Evolutionary conservation across 53 echinoderm and acorn worm species (phyloP).

Genomic region (Actinopyga echinites): DNA sequence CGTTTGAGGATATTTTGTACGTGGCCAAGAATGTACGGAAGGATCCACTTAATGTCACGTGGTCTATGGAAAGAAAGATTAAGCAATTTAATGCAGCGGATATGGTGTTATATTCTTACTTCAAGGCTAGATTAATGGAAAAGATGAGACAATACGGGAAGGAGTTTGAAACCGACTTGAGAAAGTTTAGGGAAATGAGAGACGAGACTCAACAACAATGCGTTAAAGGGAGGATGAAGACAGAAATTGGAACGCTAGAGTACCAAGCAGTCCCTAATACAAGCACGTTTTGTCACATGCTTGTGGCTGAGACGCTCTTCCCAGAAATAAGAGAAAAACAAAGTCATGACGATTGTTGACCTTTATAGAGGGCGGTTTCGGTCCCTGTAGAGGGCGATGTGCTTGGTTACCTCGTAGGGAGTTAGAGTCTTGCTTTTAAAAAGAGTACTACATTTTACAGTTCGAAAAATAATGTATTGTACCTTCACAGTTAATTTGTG

Average conservation of each 20-base stretch:
- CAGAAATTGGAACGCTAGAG: not conserved
- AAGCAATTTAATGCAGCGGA: constrained; percentile 48
- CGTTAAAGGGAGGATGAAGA: not conserved
- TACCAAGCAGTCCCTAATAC: not conserved
- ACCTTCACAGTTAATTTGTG: too few species aligned
- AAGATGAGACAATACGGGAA: constrained; percentile 33
- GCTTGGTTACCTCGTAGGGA: too few species aligned
- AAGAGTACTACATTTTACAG: too few species aligned
- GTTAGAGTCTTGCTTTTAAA: too few species aligned
- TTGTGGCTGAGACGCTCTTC: constrained; percentile 7
- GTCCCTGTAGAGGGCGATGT: too few species aligned
- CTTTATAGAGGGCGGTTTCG: too few species aligned
- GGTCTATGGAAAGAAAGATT: constrained; percentile 5
- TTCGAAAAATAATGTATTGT: too few species aligned
- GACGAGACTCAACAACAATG: not conserved
- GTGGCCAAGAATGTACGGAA: constrained; percentile 24
- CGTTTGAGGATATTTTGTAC: constrained; percentile 50
- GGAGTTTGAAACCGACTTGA: constrained; percentile 21
- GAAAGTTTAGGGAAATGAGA: constrained; percentile 13
- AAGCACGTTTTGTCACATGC: not conserved
- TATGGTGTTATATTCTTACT: constrained; percentile 47
- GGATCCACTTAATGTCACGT: constrained; percentile 8
- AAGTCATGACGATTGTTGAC: constrained; percentile 11
- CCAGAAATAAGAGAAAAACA: constrained; percentile 12
- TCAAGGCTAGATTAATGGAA: constrained; percentile 36